A percentile compares a stretch with the other conserved stretches of the same genome.
Evolutionary conservation across 2,797 vertebrate genomes (phyloP).

Genomic region (Siniperca scherzeri): DNA sequence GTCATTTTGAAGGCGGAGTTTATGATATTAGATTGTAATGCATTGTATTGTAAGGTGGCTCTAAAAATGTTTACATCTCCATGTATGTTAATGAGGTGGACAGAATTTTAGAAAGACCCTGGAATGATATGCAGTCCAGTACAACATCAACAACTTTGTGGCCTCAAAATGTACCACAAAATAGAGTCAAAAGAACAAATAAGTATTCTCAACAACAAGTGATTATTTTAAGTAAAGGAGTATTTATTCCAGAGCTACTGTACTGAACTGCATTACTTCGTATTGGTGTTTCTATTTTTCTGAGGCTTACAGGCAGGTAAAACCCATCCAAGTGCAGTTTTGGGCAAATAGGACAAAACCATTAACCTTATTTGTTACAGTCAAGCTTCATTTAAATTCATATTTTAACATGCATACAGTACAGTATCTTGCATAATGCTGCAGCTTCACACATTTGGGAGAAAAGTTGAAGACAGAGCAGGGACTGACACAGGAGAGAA

Average conservation of each 20-base stretch:
- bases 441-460: background rate
- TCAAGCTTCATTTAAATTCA: constrained; percentile 1
- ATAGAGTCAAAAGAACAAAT: background rate
- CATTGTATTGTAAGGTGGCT: background rate
- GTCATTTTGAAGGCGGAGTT: background rate
- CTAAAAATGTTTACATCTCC: background rate
- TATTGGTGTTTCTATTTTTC: too few relatives aligned
- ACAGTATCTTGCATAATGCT: background rate
- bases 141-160: background rate
- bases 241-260: too few relatives aligned
- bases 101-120: background rate
- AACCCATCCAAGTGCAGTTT: constrained; percentile 7
- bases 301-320: too few relatives aligned
- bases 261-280: background rate
- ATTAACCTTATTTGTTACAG: background rate
- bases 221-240: background rate
- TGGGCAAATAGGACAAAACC: background rate
- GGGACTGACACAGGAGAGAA: constrained; percentile 33
- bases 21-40: background rate
- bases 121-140: background rate
- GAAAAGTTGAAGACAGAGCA: constrained; percentile 26
- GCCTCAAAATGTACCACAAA: too few relatives aligned
- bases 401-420: background rate
- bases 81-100: background rate
- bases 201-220: background rate